These are phyloP conservation scores for Epinotia ramella DNA, from an alignment of 2,888 invertebrate genomes.

Conservation along the genomic window DNA sequence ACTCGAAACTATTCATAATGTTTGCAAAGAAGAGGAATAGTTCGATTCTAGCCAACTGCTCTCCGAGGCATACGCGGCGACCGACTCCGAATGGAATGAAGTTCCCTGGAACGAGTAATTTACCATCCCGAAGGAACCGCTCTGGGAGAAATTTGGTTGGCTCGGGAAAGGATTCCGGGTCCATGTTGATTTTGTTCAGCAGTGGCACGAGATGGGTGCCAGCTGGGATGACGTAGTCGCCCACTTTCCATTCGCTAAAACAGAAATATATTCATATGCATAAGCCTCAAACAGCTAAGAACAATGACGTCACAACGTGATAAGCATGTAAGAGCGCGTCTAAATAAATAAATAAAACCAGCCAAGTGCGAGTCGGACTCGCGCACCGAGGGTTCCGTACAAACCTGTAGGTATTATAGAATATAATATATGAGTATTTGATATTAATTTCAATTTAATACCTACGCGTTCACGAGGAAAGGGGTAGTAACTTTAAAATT, in stretches of 20 bases:
- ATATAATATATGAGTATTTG: too few relatives aligned
- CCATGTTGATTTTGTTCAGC: constrained; percentile 93
- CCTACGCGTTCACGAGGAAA: too few relatives aligned
- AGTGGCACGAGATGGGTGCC: constrained; percentile 92
- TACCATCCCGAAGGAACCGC: constrained; percentile 89
- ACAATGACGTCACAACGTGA: neutral
- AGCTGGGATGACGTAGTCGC: constrained; percentile 90
- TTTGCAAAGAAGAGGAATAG: constrained; percentile 92
- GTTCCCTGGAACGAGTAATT: constrained; percentile 90
- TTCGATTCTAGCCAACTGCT: constrained; percentile 92
- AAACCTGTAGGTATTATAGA: too few relatives aligned
- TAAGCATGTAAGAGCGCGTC: too few relatives aligned
- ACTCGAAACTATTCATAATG: constrained; percentile 90
- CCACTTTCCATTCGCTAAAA: constrained; percentile 89
- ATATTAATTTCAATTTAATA: too few relatives aligned
- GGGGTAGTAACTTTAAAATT: too few relatives aligned
- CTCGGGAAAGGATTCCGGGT: constrained; percentile 91
- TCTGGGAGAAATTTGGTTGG: constrained; percentile 92
- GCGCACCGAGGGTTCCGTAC: too few relatives aligned
- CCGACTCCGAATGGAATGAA: constrained; percentile 95
- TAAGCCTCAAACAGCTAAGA: neutral
- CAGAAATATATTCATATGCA: constrained; percentile 11
- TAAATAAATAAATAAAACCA: too few relatives aligned
- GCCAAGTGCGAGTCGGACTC: too few relatives aligned
- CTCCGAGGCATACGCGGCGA: constrained; percentile 93